Evolutionary conservation across 30 jellyfish, hydroid and myxozoan genomes (phyloP), one percentile per base, ranked within the genome.

Genomic region (Aurelia aurita): DNA sequence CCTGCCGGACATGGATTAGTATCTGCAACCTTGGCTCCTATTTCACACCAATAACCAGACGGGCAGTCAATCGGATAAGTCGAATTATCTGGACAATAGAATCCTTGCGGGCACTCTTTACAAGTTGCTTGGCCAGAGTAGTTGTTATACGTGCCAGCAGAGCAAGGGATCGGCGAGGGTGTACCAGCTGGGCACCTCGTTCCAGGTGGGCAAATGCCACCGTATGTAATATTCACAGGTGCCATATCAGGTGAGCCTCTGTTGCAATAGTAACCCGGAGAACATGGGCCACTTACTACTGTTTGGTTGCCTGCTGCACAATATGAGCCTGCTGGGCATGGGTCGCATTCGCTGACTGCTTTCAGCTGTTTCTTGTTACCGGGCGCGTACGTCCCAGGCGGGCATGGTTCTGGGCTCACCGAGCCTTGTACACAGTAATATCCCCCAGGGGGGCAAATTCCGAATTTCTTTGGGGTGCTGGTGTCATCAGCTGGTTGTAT

Each of bases 161-260:
- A 86, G 59, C 99, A 95, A 7, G 99, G 99, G 23, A 64, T 86
- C 0, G 99, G 97, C 49, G 65, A 54, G 19, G 72, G 11, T 20
- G 96, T 65, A 19, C 99, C 99, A 4, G 85, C 73, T 10, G 96
- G 95, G 61, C 99, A 95, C 77, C 72, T 71, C 5, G 99, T 89
- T 1, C 99, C 99, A 20, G 98, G 91, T 3, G 97, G 97, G 86
- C 99, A 95, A 18, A 95, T 69, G 1, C 99, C 99, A 53, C 99
- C 99, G 63, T 82, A 61, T 15, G 91, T 89, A 6, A 58, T 78
- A 74, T 85, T 86, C 39, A 77, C 62, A 3, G 99, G 99, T 16
- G 89, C 88, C 74, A 59, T 68, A 47, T 65, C 92, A 15, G 99
- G 97, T 0, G 99, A 95, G 73, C 99, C 97, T 62, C 67, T 79